These are phyloP conservation scores for Picus viridis DNA, from an alignment of 2,797 vertebrate genomes.

Conservation along the genomic window DNA sequence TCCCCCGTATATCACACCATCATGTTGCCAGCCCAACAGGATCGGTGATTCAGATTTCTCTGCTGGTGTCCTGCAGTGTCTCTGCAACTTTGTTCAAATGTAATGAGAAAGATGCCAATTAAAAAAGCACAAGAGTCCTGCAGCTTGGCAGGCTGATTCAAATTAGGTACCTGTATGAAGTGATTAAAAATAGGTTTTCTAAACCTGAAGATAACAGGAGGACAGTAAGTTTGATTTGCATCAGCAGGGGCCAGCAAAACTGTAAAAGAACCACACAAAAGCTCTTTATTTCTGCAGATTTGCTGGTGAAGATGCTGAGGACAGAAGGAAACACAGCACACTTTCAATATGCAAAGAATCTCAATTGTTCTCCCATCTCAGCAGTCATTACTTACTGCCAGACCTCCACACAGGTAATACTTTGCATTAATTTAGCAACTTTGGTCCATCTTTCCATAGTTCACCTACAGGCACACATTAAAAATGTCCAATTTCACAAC, in stretches of 20 bases:
- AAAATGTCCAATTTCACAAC: not conserved
- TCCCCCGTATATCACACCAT: slow-evolving; percentile 30
- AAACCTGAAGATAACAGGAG: slow-evolving; percentile 61
- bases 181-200: slow-evolving; percentile 67
- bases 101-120: slow-evolving; percentile 75
- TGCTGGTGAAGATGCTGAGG: slow-evolving; percentile 33
- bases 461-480: not conserved
- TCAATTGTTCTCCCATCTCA: slow-evolving; percentile 46
- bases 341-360: slow-evolving; percentile 41
- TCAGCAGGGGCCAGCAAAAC: slow-evolving; percentile 56
- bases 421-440: not conserved
- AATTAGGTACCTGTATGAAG: slow-evolving; percentile 72
- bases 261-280: not conserved
- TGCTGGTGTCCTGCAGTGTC: slow-evolving; percentile 61
- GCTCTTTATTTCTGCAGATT: slow-evolving; percentile 44
- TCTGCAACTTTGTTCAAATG: slow-evolving; percentile 68
- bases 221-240: slow-evolving; percentile 66
- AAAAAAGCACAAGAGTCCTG: slow-evolving; percentile 63
- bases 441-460: not conserved
- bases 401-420: slow-evolving; percentile 24
- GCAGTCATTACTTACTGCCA: slow-evolving; percentile 36
- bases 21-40: slow-evolving; percentile 45
- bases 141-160: slow-evolving; percentile 68
- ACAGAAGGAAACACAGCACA: slow-evolving; percentile 16
- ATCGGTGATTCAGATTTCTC: slow-evolving; percentile 64